Evolutionary conservation across 2,113 vertebrate genomes (phyloP), one percentile per base, ranked within the genome.

Genomic region (Hiodon tergisus): DNA sequence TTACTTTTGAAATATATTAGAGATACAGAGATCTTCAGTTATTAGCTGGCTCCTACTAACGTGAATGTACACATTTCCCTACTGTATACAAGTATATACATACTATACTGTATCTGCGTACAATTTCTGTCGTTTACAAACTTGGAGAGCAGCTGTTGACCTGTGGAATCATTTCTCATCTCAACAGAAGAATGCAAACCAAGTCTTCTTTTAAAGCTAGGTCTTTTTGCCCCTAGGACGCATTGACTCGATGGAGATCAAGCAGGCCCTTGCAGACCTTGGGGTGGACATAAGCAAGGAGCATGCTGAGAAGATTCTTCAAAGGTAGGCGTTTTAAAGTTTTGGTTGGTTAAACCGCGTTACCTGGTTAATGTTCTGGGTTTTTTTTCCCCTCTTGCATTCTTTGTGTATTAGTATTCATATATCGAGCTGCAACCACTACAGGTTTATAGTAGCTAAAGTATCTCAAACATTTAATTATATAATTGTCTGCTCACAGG

Each of bases 231-330:
- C 73, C 79, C 82, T 89, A 99, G 97, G 96, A 62, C 81, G 83
- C 78, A 93, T 98, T 58, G 96, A 99, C 71, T 86, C 87, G 50
- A 86, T 87, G 59, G 96, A 99, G 84, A 91, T 99, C 79, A 92
- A 94, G 69, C 92, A 97, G 85, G 94, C 96, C 2, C 90, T 98
- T 47, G 86, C 93, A 72, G 91, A 92, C 52, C 4, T 99, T 81
- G 96, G 97, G 13, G 75, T 99, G 80, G 85, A 85, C 57, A 89
- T 98, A 89, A 92, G 88, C 76, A 87, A 91, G 79, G 86, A 92
- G 53, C 92, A 95, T 68, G 96, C 96, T 11, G 72, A 95, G 78
- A 92, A 92, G 87, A 97, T 99, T 85, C 93, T 98, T 66, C 84
- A 91, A 73, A 98, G 95, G 96, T 98, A 82, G 50, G 14, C 14